Evolutionary conservation across 2,888 invertebrate genomes (phyloP), one percentile per base, ranked within the genome.

Genomic region (Thereva unica): DNA sequence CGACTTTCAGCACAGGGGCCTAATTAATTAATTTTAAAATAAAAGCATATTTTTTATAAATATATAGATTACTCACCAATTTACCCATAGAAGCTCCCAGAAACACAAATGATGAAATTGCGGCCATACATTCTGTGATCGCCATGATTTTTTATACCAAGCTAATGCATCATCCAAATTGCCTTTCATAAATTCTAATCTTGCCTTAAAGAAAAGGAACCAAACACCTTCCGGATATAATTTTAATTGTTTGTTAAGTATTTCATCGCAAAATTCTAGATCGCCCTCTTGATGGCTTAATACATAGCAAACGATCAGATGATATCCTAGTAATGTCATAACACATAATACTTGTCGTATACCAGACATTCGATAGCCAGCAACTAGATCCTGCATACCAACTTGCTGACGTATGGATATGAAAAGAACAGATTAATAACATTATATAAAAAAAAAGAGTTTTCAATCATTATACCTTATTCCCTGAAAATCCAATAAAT

Each of bases 51-150:
- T 8, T 7, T 42, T 42, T 7, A 42, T 42, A 8, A 42, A 42
- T 6, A n/a, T n/a, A n/a, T n/a, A n/a, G n/a, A n/a, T n/a, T 7
- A 45, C 37, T 78, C 79, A 91, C 91, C 91, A 88, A 76, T 92
- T 87, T 1, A 92, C 87, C 95, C 95, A 96, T 84, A 95, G 87
- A 42, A 96, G 84, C 78, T 97, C 97, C 97, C 97, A 97, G 78
- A 88, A 95, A 78, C 95, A 95, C 4, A 96, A 81, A 77, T 96
- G 94, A 77, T 94, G 93, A 78, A 97, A 94, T 79, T 96, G 95
- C 0, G 88, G 87, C 93, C 95, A 96, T 53, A 91, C 84, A 68
- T 87, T 82, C 76, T 95, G 95, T 3, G 91, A 91, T 70, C 87
- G 85, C 83, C 93, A 90, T 0, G 94, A 93, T 72, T 85, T 87